A percentile compares a stretch with the other conserved stretches of the same genome.
Conservation (phyloP, 2,888 invertebrate genomes). For the Laothoe populi region DNA sequence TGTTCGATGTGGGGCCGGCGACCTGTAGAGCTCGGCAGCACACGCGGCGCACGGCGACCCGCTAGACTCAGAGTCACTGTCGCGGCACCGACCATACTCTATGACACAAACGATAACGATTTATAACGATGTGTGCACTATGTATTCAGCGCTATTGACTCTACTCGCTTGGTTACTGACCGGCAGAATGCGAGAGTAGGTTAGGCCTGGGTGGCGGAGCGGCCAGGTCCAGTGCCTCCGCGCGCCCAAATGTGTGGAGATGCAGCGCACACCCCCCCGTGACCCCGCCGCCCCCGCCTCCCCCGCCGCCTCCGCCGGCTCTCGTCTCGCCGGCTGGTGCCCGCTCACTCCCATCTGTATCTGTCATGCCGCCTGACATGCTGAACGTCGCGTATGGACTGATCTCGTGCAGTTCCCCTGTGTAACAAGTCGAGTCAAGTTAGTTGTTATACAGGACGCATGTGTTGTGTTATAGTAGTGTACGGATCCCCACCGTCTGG, state of each 20-base stretch:
- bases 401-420: conserved; percentile 87
- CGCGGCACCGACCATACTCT: conserved; percentile 56
- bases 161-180: conserved; percentile 39
- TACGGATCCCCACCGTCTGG: conserved; percentile 50
- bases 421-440: not conserved
- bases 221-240: conserved; percentile 53
- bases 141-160: too few relatives aligned
- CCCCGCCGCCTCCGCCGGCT: conserved; percentile 39
- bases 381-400: conserved; percentile 91
- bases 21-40: conserved; percentile 62
- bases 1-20: conserved; percentile 57
- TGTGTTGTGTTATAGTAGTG: not conserved
- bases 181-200: conserved; percentile 55
- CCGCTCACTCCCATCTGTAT: conserved; percentile 62
- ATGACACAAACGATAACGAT: too few relatives aligned
- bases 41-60: conserved; percentile 75
- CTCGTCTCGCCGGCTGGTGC: conserved; percentile 69
- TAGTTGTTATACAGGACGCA: not conserved
- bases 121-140: too few relatives aligned
- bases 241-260: conserved; percentile 61
- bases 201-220: conserved; percentile 66
- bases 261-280: conserved; percentile 60
- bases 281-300: conserved; percentile 63
- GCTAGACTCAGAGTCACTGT: conserved; percentile 74
- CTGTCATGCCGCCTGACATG: conserved; percentile 82